Evolutionary conservation across 2,113 vertebrate genomes (phyloP).

Genomic region (Pica pica): DNA sequence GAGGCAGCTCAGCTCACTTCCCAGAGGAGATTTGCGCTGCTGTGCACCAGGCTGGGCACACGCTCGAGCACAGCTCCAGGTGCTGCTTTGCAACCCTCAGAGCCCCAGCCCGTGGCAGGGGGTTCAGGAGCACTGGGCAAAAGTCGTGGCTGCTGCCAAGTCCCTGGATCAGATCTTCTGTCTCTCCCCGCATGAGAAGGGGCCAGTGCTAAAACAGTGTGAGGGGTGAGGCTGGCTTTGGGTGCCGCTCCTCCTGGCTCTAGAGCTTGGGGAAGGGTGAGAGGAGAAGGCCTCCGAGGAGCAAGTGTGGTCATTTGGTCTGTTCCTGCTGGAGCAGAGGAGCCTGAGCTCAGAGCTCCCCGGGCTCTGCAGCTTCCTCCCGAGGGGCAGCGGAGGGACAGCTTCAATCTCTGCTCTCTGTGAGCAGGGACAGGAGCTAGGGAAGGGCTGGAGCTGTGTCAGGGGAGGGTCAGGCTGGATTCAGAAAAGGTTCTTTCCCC

Average conservation of each 20-base stretch:
- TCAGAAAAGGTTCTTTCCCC: not conserved
- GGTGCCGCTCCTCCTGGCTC: not conserved
- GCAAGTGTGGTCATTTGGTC: not conserved
- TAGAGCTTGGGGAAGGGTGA: not conserved
- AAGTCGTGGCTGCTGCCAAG: not conserved
- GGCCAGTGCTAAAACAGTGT: accelerated
- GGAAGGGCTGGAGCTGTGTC: not conserved
- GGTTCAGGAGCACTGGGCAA: not conserved
- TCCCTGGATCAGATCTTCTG: accelerated
- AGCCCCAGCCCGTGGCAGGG: not conserved
- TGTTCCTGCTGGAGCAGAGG: not conserved
- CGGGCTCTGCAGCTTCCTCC: not conserved
- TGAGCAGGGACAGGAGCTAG: not conserved
- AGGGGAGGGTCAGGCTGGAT: accelerated
- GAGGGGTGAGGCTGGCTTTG: not conserved
- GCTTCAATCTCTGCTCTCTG: not conserved
- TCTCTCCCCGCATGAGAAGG: not conserved
- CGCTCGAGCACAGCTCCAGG: not conserved
- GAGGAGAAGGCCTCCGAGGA: not conserved
- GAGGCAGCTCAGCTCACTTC: not conserved
- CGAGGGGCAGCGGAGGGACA: accelerated
- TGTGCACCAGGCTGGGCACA: not conserved
- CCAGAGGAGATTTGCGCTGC: accelerated
- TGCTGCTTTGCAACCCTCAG: not conserved
- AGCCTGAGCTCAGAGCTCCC: not conserved